A percentile compares a stretch with the other conserved stretches of the same genome.
Conservation (phyloP, 1,140 invertebrate genomes). For the Calosoma granatense region DNA sequence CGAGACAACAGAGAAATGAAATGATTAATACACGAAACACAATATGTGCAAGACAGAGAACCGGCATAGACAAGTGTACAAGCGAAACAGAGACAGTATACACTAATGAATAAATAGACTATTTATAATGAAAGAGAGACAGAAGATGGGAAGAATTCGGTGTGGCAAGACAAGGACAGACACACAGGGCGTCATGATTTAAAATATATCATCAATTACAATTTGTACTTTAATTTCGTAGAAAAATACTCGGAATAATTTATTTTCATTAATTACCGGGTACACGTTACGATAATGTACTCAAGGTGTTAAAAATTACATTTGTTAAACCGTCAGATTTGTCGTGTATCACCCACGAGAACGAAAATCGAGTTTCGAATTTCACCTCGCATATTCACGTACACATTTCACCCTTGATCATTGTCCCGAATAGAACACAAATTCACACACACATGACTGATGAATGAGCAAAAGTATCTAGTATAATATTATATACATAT, state of each 20-base stretch:
- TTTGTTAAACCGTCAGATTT: no score
- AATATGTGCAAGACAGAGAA: slow-evolving; percentile 14
- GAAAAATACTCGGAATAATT: slow-evolving; percentile 5
- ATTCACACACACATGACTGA: no score
- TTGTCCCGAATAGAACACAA: no score
- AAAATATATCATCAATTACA: slow-evolving; percentile 9
- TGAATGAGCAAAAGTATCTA: no score
- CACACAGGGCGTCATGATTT: background rate
- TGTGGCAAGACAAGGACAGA: background rate
- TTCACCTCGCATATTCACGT: no score
- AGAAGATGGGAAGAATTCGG: background rate
- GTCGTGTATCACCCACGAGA: no score
- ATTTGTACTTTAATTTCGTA: slow-evolving; percentile 8
- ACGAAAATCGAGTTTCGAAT: no score
- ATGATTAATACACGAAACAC: slow-evolving; percentile 23
- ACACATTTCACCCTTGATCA: no score
- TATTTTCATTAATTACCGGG: background rate
- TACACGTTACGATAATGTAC: background rate
- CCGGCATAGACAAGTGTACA: background rate
- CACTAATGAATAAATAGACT: slow-evolving; percentile 18
- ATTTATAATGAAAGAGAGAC: slow-evolving; percentile 14
- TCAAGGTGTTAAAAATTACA: background rate
- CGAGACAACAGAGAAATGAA: slow-evolving; percentile 17
- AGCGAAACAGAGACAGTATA: slow-evolving; percentile 10
- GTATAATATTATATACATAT: no score